Evolutionary conservation across 2,113 vertebrate genomes (phyloP).

Genomic region (Andinoacara biseriatus): DNA sequence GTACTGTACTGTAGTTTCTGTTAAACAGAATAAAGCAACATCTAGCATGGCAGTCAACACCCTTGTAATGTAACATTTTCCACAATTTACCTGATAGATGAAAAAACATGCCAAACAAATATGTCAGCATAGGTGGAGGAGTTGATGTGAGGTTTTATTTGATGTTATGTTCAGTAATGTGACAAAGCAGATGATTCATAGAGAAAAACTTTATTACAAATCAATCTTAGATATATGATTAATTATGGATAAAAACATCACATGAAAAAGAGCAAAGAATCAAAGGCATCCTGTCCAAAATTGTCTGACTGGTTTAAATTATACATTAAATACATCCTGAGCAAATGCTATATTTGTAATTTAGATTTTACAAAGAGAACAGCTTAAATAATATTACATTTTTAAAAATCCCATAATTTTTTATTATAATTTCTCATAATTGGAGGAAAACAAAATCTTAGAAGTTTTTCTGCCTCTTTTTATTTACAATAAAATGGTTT

Average conservation of each 20-base stretch:
- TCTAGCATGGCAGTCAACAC: no score
- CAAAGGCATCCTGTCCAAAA: no score
- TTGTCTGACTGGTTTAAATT: background rate
- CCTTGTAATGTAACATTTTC: background rate
- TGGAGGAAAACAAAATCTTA: background rate
- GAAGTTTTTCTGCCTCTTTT: background rate
- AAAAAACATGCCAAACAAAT: background rate
- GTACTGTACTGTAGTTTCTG: no score
- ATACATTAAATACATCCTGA: background rate
- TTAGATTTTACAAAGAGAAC: background rate
- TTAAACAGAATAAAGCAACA: no score
- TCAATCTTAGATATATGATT: background rate
- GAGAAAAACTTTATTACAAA: background rate
- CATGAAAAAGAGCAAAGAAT: no score
- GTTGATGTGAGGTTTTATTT: fast-evolving
- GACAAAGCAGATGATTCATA: background rate
- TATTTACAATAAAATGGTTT: background rate
- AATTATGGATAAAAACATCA: background rate
- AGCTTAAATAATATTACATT: fast-evolving
- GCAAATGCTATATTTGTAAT: background rate
- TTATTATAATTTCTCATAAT: background rate
- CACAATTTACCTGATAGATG: background rate
- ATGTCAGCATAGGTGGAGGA: background rate
- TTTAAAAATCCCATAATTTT: fast-evolving
- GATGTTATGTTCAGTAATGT: background rate